Evolutionary conservation across 2,113 vertebrate genomes (phyloP).

Genomic region (Oncorhynchus clarkii): DNA sequence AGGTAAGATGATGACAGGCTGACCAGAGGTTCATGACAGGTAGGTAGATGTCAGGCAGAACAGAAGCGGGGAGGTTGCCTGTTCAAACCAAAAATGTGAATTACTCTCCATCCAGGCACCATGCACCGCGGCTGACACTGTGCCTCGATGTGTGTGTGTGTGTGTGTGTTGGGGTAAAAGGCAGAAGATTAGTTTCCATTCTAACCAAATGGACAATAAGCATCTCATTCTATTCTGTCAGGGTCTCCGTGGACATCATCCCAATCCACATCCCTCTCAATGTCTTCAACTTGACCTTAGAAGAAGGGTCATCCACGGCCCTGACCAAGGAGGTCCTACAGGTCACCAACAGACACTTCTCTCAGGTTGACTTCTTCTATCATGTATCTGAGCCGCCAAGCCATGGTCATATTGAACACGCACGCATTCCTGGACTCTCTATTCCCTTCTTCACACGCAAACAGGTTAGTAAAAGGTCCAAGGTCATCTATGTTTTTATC

Average conservation of each 20-base stretch:
- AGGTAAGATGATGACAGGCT: no score
- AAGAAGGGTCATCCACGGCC: slow-evolving; percentile 77
- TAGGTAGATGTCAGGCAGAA: no score
- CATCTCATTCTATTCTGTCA: slow-evolving; percentile 5
- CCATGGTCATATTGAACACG: slow-evolving; percentile 80
- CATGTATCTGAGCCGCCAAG: slow-evolving; percentile 74
- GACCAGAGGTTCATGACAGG: no score
- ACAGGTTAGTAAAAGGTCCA: slow-evolving; percentile 69
- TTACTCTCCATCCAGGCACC: no score
- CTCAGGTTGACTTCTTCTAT: slow-evolving; percentile 78
- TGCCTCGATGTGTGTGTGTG: no score
- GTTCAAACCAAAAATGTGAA: no score
- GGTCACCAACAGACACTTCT: slow-evolving; percentile 77
- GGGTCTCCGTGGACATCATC: slow-evolving; percentile 76
- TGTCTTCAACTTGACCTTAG: slow-evolving; percentile 75
- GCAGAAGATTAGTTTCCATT: no score
- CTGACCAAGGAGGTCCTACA: slow-evolving; percentile 74
- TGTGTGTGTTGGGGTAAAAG: no score
- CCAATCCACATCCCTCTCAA: slow-evolving; percentile 75
- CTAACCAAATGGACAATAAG: no score
- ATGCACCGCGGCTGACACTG: no score
- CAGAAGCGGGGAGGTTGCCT: no score
- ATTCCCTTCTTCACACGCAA: slow-evolving; percentile 80
- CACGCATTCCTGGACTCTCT: slow-evolving; percentile 72
- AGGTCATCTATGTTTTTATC: neutral